Evolutionary conservation across 1,140 invertebrate species (phyloP), one percentile per base, ranked within the genome.

Genomic region (Sipha flava): DNA sequence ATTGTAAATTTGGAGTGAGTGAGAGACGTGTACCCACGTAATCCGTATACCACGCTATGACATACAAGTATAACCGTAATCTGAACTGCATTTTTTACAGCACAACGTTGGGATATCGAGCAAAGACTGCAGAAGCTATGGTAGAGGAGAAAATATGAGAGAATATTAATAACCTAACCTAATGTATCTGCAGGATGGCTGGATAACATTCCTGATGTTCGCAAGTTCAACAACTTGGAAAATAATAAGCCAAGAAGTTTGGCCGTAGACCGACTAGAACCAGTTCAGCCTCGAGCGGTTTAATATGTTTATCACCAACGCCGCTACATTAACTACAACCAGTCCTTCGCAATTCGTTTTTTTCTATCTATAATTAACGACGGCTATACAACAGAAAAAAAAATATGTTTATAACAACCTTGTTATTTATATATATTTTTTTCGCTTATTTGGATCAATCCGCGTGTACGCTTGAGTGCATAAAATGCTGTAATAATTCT

Each of bases 311-410:
- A 12, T 12, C 18, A 12, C 34, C n/a, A n/a, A n/a, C n/a, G n/a
- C n/a, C n/a, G n/a, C n/a, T n/a, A n/a, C n/a, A n/a, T n/a, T n/a
- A n/a, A n/a, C n/a, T 9, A 4, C 3, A 16, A 66, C 34, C 62
- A 40, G 62, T 66, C 34, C 62, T 66, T 40, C 62, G n/a, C 34
- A n/a, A 21, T 62, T 12, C 57, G 29, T 64, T 64, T 37, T 54
- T 66, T 66, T 40, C 34, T 34, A 23, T 66, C 62, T 31, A 40
- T 66, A 66, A 66, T 66, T 66, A 66, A 66, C 62, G 31, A 66
- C n/a, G 10, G 18, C n/a, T 31, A n/a, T 16, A 59, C 29, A 59
- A n/a, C 26, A 29, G 14, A 14, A 45, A 2, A 66, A 40, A 66
- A 66, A 37, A 40, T 66, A 40, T n/a, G 12, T 66, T 66, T 40